phyloP scores from a whole-genome alignment of 2,888 invertebrate species.

The Sphaerophoria taeniata region DNA sequence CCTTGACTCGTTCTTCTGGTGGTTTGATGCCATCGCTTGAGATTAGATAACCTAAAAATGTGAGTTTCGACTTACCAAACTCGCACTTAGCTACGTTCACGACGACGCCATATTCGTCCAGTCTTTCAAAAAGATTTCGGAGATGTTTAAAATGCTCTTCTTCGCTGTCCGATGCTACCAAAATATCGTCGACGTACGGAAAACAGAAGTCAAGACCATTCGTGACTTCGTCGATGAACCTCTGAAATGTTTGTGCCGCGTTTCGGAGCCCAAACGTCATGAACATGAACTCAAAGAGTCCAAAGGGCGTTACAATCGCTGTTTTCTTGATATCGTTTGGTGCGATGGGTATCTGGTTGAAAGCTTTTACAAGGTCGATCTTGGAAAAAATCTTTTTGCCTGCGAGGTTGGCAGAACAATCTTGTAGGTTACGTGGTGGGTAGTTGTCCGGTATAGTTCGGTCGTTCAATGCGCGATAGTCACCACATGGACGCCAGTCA shows the following conservation, averaged over 20 bases:
- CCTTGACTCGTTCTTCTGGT: background rate
- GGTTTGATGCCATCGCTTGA: background rate
- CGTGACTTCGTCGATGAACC: constrained; percentile 77
- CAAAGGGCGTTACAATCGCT: constrained; percentile 78
- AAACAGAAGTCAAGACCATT: constrained; percentile 16
- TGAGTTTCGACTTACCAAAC: constrained; percentile 27
- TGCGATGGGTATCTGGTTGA: constrained; percentile 39
- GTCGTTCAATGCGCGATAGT: constrained; percentile 77
- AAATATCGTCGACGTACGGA: constrained; percentile 53
- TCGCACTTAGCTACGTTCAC: constrained; percentile 20
- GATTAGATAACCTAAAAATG: constrained; percentile 11
- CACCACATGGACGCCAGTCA: constrained; percentile 64
- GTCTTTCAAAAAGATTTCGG: constrained; percentile 26
- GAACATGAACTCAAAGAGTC: constrained; percentile 77
- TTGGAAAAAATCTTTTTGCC: constrained; percentile 34
- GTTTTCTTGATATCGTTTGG: constrained; percentile 41
- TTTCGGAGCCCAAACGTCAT: constrained; percentile 79
- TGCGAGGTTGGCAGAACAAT: constrained; percentile 23
- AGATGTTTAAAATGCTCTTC: constrained; percentile 37
- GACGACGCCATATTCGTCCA: constrained; percentile 19
- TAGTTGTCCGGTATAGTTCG: constrained; percentile 78
- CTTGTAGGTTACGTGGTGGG: constrained; percentile 75
- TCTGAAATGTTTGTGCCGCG: constrained; percentile 78
- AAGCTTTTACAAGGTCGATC: constrained; percentile 40
- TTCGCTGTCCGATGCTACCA: constrained; percentile 20